Evolutionary conservation across 2,797 vertebrate species (phyloP).

Genomic region (Phoebastria nigripes): DNA sequence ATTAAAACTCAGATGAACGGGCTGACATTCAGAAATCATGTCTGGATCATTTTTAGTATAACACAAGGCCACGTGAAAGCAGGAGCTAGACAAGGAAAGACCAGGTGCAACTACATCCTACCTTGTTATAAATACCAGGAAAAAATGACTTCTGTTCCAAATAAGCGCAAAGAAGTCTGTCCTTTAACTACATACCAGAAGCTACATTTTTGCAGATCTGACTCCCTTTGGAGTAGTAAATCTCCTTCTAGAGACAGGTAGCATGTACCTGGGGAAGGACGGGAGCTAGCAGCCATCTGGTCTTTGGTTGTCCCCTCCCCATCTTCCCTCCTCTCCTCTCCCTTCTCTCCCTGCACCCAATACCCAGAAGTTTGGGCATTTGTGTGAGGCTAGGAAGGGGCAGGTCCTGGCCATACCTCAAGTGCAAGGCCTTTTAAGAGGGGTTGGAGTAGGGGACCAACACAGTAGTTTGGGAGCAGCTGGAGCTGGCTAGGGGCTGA

Average conservation of each 20-base stretch:
- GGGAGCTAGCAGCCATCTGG: background rate
- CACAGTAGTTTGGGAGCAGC: background rate
- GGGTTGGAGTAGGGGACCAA: background rate
- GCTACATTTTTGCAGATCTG: background rate
- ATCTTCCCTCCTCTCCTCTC: background rate
- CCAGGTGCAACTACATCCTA: background rate
- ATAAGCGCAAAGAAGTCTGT: background rate
- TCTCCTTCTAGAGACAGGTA: background rate
- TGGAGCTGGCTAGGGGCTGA: background rate
- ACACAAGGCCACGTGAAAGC: background rate
- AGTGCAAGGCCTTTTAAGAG: background rate
- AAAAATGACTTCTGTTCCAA: background rate
- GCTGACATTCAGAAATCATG: constrained; percentile 12
- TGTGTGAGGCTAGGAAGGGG: background rate
- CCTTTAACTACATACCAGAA: background rate
- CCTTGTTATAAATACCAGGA: background rate
- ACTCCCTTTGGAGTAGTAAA: background rate
- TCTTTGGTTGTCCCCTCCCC: background rate
- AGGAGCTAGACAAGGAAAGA: background rate
- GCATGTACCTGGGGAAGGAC: background rate
- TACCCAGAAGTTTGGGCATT: background rate
- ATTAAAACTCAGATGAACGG: constrained; percentile 10
- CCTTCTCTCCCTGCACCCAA: background rate
- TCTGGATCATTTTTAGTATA: background rate
- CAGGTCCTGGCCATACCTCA: background rate